Conservation (phyloP, 2,113 vertebrate genomes). For the Anhinga rufa region DNA sequence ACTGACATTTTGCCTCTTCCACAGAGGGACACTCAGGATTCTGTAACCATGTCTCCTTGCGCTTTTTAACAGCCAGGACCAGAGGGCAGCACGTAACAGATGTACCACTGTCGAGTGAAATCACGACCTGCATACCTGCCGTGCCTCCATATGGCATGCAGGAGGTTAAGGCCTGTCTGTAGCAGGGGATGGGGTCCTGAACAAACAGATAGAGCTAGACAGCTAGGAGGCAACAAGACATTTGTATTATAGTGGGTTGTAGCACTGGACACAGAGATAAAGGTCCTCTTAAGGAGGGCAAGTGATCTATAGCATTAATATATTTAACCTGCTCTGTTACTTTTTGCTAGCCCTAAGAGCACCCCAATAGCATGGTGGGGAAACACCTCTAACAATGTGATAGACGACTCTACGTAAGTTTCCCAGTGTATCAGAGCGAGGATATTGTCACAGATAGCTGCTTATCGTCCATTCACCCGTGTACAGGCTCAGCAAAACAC, state of each 20-base stretch:
- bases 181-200: neutral
- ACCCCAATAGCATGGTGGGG: fast-evolving
- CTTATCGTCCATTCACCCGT: fast-evolving
- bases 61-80: neutral
- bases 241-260: fast-evolving
- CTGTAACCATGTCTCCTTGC: neutral
- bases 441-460: fast-evolving
- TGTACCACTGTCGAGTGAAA: fast-evolving
- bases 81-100: neutral
- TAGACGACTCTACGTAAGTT: fast-evolving
- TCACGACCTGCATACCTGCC: neutral
- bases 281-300: neutral
- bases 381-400: fast-evolving
- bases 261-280: neutral
- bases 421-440: fast-evolving
- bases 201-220: neutral
- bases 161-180: neutral
- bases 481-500: fast-evolving
- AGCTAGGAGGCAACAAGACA: neutral
- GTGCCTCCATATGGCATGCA: fast-evolving
- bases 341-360: neutral
- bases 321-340: neutral
- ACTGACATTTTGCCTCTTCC: neutral
- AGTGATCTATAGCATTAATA: fast-evolving
- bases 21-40: no score